Base-by-base conservation (phyloP, 2,113 vertebrate species). In the Nerophis lumbriciformis region DNA sequence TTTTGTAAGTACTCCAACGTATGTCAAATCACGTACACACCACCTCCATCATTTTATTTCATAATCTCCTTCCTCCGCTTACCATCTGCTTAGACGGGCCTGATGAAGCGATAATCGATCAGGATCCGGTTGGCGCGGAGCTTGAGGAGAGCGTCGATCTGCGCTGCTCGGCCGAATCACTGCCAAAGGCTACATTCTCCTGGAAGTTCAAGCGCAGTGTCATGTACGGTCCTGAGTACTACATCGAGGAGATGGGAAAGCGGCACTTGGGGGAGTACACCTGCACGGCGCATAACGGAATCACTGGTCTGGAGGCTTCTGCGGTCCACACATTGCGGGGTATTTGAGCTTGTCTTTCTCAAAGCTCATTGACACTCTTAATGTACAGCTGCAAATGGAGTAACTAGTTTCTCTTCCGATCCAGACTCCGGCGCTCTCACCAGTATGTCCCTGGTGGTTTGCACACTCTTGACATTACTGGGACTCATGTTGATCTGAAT, bases 401-500 rank as follows among this genome's bases (percentile, higher is more conserved):
- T 71, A 67, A 76, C 70, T 39, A 53, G 59, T 68, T 80, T 76
- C 55, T 63, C 65, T 44, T 77, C 55, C 66, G 53, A 71, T 74
- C 21, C 55, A 74, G 67, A 73, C 66, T 71, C 65, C 3, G 55
- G 61, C 8, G 15, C 59, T 60, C 6, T 47, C 16, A 35, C 61
- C 68, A 66, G 50, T 65, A 62, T 61, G 68, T 68, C 73, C 53
- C 45, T 73, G 64, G 59, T 79, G 70, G 44, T 71, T 66, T 73
- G 59, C 65, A 65, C 54, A 54, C 54, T 63, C 54, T 56, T 72
- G 59, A 72, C 55, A 44, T 52, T 7, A 36, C 16, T 66, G 55
- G 38, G 37, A 66, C 44, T 66, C 59, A 51, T 42, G 10, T 51
- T 53, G 36, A 16, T 57, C n/a, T 71, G 63, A 66, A 66, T 44